Base-by-base conservation (phyloP, 2,113 vertebrate species). In the Riparia riparia region DNA sequence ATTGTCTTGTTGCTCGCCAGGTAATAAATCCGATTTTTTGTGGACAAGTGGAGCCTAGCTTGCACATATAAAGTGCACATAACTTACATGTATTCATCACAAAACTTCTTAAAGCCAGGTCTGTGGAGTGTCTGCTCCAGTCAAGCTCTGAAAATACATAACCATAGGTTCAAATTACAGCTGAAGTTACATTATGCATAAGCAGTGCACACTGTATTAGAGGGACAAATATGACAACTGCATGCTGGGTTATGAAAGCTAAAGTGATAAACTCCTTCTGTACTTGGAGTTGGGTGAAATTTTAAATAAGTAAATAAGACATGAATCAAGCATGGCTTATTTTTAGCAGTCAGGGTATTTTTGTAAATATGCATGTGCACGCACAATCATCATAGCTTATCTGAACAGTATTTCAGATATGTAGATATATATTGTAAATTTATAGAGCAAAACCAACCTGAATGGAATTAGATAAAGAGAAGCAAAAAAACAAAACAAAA, bases 201-300 rank as follows among this genome's bases (percentile, higher is more conserved):
- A 85, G 28, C 25, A 25, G 12, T 37, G 19, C 21, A 54, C 3
- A 1, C 45, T n/a, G 17, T 61, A 11, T 74, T 69, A 82, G 24
- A 7, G 17, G 57, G n/a, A 44, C 63, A 53, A 90, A 85, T 69
- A 21, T 8, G 31, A 70, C 64, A 54, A 24, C 22, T 74, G 24
- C 51, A 21, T 65, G 4, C 47, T 49, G 66, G 5, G 21, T 82
- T 84, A 53, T 76, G 71, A 64, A 88, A 79, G 19, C 39, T 66
- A 3, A 54, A 80, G 37, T 39, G 17, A 56, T 80, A 32, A 44
- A 58, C 18, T 42, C 8, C 20, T 42, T 60, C 28, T 0, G 0
- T 57, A 65, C 18, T n/a, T 2, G 1, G 25, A 90, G 32, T 29
- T 53, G 47, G 34, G 10, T 58, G n/a, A 88, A 90, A 76, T 42